phyloP scores from a whole-genome alignment of 2,113 vertebrate species.

The Cnemophilus loriae region DNA sequence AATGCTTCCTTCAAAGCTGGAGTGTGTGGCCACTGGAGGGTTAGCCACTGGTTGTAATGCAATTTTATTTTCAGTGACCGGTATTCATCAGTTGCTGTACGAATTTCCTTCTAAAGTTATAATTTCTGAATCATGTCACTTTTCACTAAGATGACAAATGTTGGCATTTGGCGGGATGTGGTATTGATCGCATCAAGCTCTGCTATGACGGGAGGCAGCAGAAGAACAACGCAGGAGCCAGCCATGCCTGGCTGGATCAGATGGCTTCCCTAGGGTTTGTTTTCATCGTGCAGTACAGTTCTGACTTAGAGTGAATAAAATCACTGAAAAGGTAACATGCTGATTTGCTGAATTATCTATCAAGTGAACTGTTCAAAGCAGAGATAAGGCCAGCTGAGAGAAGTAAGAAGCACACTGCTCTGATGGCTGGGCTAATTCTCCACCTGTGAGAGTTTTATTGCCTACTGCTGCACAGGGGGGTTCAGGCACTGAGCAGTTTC shows the following conservation, averaged over 20 bases:
- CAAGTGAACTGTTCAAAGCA: background rate
- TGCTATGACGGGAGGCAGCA: background rate
- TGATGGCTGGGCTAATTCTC: background rate
- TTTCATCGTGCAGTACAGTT: background rate
- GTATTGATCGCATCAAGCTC: background rate
- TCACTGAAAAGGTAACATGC: background rate
- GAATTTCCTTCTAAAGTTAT: background rate
- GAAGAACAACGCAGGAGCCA: background rate
- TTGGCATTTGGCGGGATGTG: background rate
- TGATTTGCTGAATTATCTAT: conserved; percentile 8
- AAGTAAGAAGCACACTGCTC: background rate
- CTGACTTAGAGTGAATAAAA: conserved; percentile 6
- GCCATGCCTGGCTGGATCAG: background rate
- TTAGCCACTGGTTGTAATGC: background rate
- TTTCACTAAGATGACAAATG: background rate
- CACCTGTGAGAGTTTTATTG: background rate
- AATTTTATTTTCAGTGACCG: background rate
- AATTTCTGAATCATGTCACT: background rate
- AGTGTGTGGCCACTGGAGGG: background rate
- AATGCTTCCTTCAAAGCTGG: background rate
- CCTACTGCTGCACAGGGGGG: background rate
- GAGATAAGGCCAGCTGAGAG: background rate
- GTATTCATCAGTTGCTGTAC: background rate
- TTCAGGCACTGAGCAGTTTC: background rate
- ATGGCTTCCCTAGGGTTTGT: background rate